phyloP scores from a whole-genome alignment of 2,797 vertebrate species.

The Monodelphis domestica region DNA sequence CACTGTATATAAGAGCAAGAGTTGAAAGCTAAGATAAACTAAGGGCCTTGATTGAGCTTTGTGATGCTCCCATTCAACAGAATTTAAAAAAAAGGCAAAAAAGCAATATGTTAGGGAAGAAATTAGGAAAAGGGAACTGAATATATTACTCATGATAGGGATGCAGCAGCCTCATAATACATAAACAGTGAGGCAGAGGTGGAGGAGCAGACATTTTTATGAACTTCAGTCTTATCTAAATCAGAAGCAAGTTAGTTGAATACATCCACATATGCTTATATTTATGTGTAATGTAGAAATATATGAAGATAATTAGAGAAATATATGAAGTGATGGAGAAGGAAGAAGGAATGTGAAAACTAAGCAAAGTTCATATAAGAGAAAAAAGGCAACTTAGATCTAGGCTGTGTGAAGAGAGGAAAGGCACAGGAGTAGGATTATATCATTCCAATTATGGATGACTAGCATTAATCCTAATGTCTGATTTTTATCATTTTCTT shows the following conservation, averaged over 20 bases:
- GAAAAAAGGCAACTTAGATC: background rate
- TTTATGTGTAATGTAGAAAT: background rate
- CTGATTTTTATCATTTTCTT: no score
- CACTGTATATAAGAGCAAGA: background rate
- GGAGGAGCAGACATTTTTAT: background rate
- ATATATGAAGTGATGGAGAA: background rate
- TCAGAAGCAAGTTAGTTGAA: background rate
- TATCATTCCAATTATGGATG: no score
- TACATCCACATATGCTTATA: no score
- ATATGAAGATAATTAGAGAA: background rate
- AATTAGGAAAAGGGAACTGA: background rate
- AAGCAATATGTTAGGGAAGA: background rate
- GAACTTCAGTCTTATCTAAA: background rate
- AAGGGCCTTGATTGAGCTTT: background rate
- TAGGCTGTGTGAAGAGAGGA: no score
- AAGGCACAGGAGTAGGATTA: no score
- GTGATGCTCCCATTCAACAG: background rate
- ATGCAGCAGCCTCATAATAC: background rate
- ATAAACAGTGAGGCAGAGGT: background rate
- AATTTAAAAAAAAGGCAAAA: background rate
- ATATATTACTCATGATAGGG: background rate
- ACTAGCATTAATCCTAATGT: no score
- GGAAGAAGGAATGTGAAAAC: background rate
- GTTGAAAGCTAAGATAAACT: background rate
- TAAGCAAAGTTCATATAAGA: background rate